Conservation (phyloP, 2,888 invertebrate species). For the Harmothoe impar region DNA sequence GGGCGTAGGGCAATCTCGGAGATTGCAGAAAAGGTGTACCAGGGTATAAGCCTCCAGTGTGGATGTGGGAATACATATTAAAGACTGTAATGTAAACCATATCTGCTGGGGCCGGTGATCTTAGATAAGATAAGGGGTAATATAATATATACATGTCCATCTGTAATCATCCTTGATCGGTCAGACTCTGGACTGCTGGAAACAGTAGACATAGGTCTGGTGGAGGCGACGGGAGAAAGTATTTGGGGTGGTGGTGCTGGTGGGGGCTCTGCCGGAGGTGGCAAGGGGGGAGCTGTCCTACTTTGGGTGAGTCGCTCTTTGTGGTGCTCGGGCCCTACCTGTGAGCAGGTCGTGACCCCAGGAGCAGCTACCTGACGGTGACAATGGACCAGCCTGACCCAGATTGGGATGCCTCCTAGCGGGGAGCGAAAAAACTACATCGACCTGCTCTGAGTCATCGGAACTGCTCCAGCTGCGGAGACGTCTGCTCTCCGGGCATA, state of each 20-base stretch:
- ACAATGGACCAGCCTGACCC: conserved; percentile 52
- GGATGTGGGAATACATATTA: no score
- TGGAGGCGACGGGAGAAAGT: no score
- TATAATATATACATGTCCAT: no score
- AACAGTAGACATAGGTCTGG: no score
- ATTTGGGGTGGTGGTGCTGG: not conserved
- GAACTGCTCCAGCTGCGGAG: conserved; percentile 12
- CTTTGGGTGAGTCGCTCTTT: conserved; percentile 10
- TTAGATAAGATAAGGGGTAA: no score
- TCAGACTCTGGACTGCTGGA: no score
- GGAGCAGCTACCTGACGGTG: conserved; percentile 34
- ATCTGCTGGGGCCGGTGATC: no score
- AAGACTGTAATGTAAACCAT: no score
- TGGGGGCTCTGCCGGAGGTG: not conserved
- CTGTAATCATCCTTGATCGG: no score
- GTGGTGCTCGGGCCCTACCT: conserved; percentile 18
- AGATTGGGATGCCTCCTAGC: not conserved
- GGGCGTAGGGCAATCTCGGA: no score
- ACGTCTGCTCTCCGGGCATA: not conserved
- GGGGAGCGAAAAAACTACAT: conserved; percentile 23
- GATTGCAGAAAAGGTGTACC: no score
- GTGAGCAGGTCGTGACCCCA: conserved; percentile 42
- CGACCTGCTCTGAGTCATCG: conserved; percentile 38
- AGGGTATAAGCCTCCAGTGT: no score
- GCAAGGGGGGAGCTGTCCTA: not conserved